phyloP scores from a whole-genome alignment of 2,888 invertebrate species.

The Lordiphosa fenestrarum region DNA sequence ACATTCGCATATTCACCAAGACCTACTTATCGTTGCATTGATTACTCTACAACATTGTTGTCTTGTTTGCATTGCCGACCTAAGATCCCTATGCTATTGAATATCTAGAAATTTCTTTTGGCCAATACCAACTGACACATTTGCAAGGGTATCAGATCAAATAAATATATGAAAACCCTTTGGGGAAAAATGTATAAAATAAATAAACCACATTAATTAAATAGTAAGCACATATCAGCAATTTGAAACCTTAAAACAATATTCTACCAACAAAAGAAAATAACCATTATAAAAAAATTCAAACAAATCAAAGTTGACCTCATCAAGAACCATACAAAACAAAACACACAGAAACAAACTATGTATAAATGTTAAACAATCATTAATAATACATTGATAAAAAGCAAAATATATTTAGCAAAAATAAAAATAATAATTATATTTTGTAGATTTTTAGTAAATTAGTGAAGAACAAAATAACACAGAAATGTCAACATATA shows the following conservation, averaged over 20 bases:
- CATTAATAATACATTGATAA: constrained; percentile 45
- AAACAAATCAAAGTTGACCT: constrained; percentile 64
- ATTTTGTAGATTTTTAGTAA: constrained; percentile 72
- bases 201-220: constrained; percentile 38
- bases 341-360: constrained; percentile 25
- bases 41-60: too few species aligned
- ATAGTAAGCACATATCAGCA: constrained; percentile 68
- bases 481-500: constrained; percentile 40
- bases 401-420: constrained; percentile 44
- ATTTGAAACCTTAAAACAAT: constrained; percentile 2
- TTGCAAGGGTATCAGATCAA: too few species aligned
- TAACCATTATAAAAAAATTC: constrained; percentile 37
- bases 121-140: too few species aligned
- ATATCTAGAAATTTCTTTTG: too few species aligned
- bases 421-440: constrained; percentile 60
- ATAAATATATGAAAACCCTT: too few species aligned
- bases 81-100: too few species aligned
- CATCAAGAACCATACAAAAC: constrained; percentile 46
- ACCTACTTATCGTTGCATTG: too few species aligned
- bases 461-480: constrained; percentile 35
- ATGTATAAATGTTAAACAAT: constrained; percentile 54
- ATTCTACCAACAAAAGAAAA: constrained; percentile 15
- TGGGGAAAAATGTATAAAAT: constrained; percentile 26
- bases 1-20: too few species aligned
- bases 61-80: too few species aligned